Base-by-base conservation (phyloP, 2,797 vertebrate species). In the Rhinophrynus dorsalis region DNA sequence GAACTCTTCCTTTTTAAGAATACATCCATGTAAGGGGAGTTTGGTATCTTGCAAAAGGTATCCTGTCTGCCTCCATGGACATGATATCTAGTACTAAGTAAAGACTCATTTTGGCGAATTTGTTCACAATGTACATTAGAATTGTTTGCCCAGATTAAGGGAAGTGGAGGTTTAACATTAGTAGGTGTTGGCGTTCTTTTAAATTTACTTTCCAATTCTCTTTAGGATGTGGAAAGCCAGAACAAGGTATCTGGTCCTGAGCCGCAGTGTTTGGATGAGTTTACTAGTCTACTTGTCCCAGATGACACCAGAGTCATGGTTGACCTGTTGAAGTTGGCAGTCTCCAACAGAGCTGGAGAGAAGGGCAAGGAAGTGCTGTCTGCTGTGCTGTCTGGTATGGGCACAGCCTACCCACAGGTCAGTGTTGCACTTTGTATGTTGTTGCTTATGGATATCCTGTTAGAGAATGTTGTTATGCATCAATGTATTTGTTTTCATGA, bases 241-340 rank as follows among this genome's bases (percentile, higher is more conserved):
- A 96, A 84, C 71, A 98, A 98, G 83, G 89, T 86, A 0, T 89
- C 93, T 2, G 97, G 96, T 5, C 95, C 92, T 0, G 97, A 99
- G 74, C 96, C 95, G 0, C 96, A 98, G 80, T 94, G 95, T 82
- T 76, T 99, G 81, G 97, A 99, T 61, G 97, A 99, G 77, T 99
- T 99, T 78, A 97, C 95, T 2, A 93, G 95, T 74, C 90, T 98
- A 42, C 88, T 99, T 18, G 89, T 98, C 0, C 92, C 95, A 0
- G 97, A 99, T 67, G 97, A 99, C 75, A 99, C 96, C 0, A 88
- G 97, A 6, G 95, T 98, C 17, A 90, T 99, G 87, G 97, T 99
- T 77, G 97, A 99, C 74, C 83, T 99, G 75, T 88, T 99, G 6
- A 99, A 99, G 82, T 86, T 99, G 67, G 96, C 95, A 0, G 97